Percentiles rank a stretch among this genome's conserved stretches.
Evolutionary conservation across 1,140 invertebrate genomes (phyloP).

Genomic region (Drosophila willistoni): DNA sequence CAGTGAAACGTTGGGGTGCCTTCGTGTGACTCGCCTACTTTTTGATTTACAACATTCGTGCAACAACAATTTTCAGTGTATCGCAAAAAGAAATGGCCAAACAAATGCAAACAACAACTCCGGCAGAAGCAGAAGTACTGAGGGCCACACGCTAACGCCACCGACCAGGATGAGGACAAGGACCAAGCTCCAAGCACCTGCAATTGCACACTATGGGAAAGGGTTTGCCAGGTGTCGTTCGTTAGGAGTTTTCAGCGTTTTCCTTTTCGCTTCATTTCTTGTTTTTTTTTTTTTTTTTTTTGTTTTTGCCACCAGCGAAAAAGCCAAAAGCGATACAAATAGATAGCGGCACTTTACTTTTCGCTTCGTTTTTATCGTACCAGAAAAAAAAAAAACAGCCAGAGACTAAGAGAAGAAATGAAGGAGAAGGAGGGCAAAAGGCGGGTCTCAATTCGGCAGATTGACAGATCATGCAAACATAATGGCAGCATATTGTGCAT

Average conservation of each 20-base stretch:
- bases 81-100: constrained; percentile 45
- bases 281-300: constrained; percentile 15
- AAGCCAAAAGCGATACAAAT: constrained; percentile 80
- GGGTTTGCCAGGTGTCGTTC: constrained; percentile 68
- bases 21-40: constrained; percentile 81
- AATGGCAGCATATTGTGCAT: constrained; percentile 75
- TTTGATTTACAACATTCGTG: constrained; percentile 81
- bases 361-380: constrained; percentile 58
- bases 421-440: background rate
- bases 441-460: constrained; percentile 63
- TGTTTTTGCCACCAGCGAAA: constrained; percentile 59
- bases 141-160: constrained; percentile 49
- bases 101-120: constrained; percentile 54
- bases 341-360: constrained; percentile 71
- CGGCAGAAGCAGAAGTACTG: constrained; percentile 18
- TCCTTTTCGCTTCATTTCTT: constrained; percentile 23
- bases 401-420: background rate
- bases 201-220: background rate
- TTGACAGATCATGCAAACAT: constrained; percentile 81
- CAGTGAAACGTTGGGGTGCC: constrained; percentile 22
- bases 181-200: constrained; percentile 1
- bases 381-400: constrained; percentile 25
- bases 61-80: constrained; percentile 65
- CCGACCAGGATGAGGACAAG: constrained; percentile 9
- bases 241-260: constrained; percentile 78